phyloP scores from a whole-genome alignment of 2,113 vertebrate genomes.

The Gobius niger region DNA sequence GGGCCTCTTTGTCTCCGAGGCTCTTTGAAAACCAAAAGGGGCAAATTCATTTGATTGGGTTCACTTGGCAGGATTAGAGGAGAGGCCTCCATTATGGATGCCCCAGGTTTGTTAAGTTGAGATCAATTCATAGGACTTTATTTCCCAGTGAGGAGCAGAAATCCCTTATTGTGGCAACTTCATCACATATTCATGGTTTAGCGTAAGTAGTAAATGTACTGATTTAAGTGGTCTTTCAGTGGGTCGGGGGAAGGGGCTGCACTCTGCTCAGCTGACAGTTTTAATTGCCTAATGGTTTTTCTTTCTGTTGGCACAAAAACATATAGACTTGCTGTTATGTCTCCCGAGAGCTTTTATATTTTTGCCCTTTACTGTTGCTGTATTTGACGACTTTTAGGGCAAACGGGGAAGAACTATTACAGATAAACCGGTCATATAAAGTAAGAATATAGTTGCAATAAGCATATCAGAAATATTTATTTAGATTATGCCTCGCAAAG shows the following conservation, averaged over 20 bases:
- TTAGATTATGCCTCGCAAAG: too few relatives aligned
- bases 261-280: conserved; percentile 97
- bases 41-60: conserved; percentile 99
- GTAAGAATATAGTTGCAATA: too few relatives aligned
- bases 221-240: conserved; percentile 95
- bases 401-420: background rate
- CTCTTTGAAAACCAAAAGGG: conserved; percentile 88
- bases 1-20: conserved; percentile 85
- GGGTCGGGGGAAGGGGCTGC: conserved; percentile 63
- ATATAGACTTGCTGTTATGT: conserved; percentile 57
- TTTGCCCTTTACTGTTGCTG: conserved; percentile 31
- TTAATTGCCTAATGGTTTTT: conserved; percentile 87
- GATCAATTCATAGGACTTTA: conserved; percentile 99
- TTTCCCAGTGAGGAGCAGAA: conserved; percentile 98
- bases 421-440: background rate
- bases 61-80: conserved; percentile 97
- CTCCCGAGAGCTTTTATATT: conserved; percentile 6
- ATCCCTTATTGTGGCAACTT: conserved; percentile 98
- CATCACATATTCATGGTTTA: conserved; percentile 99
- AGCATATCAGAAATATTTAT: too few relatives aligned
- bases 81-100: conserved; percentile 89
- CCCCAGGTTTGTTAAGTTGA: conserved; percentile 97
- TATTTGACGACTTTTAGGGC: conserved; percentile 12
- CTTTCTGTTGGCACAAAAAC: conserved; percentile 69
- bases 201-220: conserved; percentile 99